Percentiles rank a stretch among this genome's conserved stretches.
Evolutionary conservation across 2,888 invertebrate genomes (phyloP).

Genomic region (Tachina lurida): DNA sequence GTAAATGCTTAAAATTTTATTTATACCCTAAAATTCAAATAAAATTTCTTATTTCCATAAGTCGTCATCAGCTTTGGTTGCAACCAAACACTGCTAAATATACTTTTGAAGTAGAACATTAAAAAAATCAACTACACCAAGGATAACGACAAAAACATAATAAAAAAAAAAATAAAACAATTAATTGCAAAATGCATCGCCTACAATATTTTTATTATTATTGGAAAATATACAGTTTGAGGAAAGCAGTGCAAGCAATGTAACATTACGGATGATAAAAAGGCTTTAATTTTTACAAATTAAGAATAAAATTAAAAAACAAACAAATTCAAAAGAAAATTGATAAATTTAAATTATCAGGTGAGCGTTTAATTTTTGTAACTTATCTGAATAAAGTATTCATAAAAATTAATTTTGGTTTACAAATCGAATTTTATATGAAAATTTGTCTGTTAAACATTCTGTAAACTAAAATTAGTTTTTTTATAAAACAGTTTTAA

Average conservation of each 20-base stretch:
- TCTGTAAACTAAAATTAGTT: too few relatives aligned
- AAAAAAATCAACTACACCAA: constrained; percentile 9
- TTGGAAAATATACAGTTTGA: not conserved
- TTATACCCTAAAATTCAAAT: constrained; percentile 28
- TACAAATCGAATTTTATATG: too few relatives aligned
- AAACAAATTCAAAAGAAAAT: not conserved
- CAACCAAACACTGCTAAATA: constrained; percentile 54
- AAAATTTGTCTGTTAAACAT: too few relatives aligned
- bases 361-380: not conserved
- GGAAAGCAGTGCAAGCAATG: not conserved
- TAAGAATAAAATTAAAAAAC: not conserved
- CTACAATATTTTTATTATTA: not conserved
- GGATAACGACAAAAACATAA: constrained; percentile 22
- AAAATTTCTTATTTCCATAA: constrained; percentile 47
- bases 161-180: constrained; percentile 12
- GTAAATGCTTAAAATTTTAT: not conserved
- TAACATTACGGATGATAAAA: not conserved
- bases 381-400: too few relatives aligned
- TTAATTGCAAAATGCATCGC: not conserved
- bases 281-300: not conserved
- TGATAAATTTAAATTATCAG: not conserved
- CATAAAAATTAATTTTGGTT: too few relatives aligned
- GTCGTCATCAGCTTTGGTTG: constrained; percentile 24
- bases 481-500: too few relatives aligned
- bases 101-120: constrained; percentile 29